phyloP scores from a whole-genome alignment of 92 coral and sea anemone genomes.

The Umimayanthus chanpuru region DNA sequence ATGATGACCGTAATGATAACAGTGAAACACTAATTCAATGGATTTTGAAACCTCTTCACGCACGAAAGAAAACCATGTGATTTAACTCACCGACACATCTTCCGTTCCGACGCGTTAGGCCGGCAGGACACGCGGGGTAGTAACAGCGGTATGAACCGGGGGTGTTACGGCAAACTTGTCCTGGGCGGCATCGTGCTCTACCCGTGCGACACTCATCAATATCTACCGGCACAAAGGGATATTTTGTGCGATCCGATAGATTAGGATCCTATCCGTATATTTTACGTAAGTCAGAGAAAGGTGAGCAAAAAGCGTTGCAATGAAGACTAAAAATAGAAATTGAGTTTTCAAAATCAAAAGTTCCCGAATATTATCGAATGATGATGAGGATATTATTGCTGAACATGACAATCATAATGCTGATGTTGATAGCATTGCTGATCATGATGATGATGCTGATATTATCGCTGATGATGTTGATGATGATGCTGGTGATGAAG shows the following conservation, averaged over 20 bases:
- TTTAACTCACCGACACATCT: conserved; percentile 10
- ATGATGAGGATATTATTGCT: too few relatives aligned
- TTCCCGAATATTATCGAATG: neutral
- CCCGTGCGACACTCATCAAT: conserved; percentile 9
- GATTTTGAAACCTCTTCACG: too few relatives aligned
- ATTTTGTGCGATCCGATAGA: neutral
- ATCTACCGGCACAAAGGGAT: neutral
- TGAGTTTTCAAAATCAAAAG: too few relatives aligned
- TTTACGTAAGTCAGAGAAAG: neutral
- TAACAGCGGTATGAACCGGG: neutral
- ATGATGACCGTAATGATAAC: neutral
- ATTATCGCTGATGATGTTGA: too few relatives aligned
- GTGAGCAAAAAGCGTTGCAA: neutral
- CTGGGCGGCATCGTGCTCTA: neutral
- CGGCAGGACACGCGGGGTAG: neutral
- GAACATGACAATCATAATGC: too few relatives aligned
- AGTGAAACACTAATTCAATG: neutral
- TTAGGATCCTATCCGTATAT: neutral
- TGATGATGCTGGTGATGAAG: too few relatives aligned
- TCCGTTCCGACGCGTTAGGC: neutral
- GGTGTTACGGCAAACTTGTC: neutral
- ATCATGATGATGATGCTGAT: neutral
- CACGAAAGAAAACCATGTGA: too few relatives aligned
- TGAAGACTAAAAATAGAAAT: too few relatives aligned
- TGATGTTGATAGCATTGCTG: neutral